Base-by-base conservation (phyloP, 2,113 vertebrate genomes). In the Psophia crepitans region DNA sequence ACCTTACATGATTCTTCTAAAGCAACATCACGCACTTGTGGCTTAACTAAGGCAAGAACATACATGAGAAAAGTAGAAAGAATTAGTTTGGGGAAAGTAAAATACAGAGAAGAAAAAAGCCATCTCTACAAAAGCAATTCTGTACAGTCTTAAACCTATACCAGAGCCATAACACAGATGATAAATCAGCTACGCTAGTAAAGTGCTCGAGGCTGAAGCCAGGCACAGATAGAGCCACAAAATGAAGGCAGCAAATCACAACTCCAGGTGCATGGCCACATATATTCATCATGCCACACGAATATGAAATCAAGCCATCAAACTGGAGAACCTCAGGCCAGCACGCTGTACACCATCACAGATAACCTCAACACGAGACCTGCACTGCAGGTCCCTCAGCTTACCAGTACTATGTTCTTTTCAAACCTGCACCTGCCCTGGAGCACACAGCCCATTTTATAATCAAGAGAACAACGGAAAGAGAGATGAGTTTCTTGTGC, bases 201-300 rank as follows among this genome's bases (percentile, higher is more conserved):
- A 66, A 92, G 8, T 2, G 9, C 91, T 37, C 0, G 0, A 82
- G 56, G 70, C 78, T 75, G 70, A 90, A 66, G 43, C 28, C 32
- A 54, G n/a, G 61, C 46, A 68, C 26, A 75, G 24, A 3, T 4
- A 6, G 32, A 76, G 53, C 19, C 84, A 89, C 15, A 56, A 89
- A 91, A 93, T 41, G 21, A 93, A 74, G 37, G 68, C 9, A 87
- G 83, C 58, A 96, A 95, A 91, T 65, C 37, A 86, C 63, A 56
- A 4, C 19, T 77, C 21, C 58, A 74, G 63, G 28, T 65, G 24
- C 49, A 22, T 3, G 19, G 54, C 49, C 2, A 1, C 30, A 5
- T 30, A 32, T 41, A 80, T 49, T 49, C 33, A 79, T 46, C 76
- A 39, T 14, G 35, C 16, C 57, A 84, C 2, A 1, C 30, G 54